Percentiles rank a stretch among this genome's conserved stretches.
Evolutionary conservation across 1,140 invertebrate genomes (phyloP).

Genomic region (Lepidurus apus): DNA sequence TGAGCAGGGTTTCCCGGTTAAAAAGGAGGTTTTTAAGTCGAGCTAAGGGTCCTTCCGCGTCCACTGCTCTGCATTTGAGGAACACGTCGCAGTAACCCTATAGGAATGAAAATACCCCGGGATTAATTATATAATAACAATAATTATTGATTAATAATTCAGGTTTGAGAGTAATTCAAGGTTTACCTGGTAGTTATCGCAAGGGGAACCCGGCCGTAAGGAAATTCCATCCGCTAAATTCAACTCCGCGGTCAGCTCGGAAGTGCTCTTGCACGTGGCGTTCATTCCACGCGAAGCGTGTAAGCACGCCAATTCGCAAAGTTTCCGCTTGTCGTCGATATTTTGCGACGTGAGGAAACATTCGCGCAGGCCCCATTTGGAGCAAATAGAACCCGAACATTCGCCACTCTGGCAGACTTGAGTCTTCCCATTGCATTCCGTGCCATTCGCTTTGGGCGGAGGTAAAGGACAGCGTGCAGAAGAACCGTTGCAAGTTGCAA

Average conservation of each 20-base stretch:
- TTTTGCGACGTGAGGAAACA: conserved; percentile 88
- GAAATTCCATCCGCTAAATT: conserved; percentile 76
- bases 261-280: conserved; percentile 76
- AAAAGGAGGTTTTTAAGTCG: conserved; percentile 94
- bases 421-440: conserved; percentile 75
- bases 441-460: conserved; percentile 67
- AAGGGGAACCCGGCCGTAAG: conserved; percentile 87
- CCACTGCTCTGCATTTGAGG: conserved; percentile 91
- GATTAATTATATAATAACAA: conserved; percentile 40
- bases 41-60: conserved; percentile 94
- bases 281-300: conserved; percentile 60
- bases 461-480: conserved; percentile 80
- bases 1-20: conserved; percentile 79
- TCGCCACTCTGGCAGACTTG: conserved; percentile 88
- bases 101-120: conserved; percentile 44
- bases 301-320: conserved; percentile 95
- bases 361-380: conserved; percentile 87
- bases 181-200: conserved; percentile 90
- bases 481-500: conserved; percentile 76
- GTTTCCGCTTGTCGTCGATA: conserved; percentile 73
- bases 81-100: conserved; percentile 98
- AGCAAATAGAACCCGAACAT: conserved; percentile 91
- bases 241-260: conserved; percentile 63
- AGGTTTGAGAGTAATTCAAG: neutral
- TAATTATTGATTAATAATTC: neutral